Evolutionary conservation across 1,140 invertebrate species (phyloP), one percentile per base, ranked within the genome.

Genomic region (Nephotettix cincticeps): DNA sequence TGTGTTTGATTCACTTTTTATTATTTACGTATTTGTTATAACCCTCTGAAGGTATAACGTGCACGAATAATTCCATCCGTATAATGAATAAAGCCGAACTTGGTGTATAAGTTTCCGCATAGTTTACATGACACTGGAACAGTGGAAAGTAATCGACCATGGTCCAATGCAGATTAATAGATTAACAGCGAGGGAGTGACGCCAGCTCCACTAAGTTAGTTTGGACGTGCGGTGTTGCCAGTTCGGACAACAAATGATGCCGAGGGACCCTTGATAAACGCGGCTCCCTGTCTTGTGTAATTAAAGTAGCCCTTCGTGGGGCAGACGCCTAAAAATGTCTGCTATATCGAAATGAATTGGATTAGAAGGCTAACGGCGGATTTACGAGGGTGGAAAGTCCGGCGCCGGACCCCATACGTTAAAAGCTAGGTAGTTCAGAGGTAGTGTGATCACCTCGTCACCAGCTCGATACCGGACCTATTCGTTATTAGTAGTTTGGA

Each of bases 301-400:
- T 51, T 51, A 51, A 51, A 51, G 4, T 51, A 51, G 47, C 47
- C 47, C 47, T 21, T 17, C 4, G 21, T 3, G n/a, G 47, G 47
- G 47, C 4, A 17, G 47, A 51, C 6, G 6, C 6, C 47, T 51
- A 51, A 51, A 51, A 51, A 51, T 51, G 47, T 51, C 47, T 21
- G 47, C n/a, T 17, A 51, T 51, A 51, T 51, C 4, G 47, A 51
- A 51, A 51, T 51, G 47, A 51, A 51, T 51, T 51, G 47, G 47
- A 51, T 51, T 51, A 51, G 14, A 51, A 17, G 21, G 47, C 47
- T 51, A n/a, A 40, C 36, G 17, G 36, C 36, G 47, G 47, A 51
- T 51, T 51, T 51, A 51, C 21, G 21, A n/a, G 47, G 47, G 47
- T 9, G 47, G 4, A 19, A 17, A 17, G 47, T 19, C 47, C 21